These are phyloP conservation scores for Hozukius guyotensis DNA, from an alignment of 2,797 vertebrate genomes.

Conservation along the genomic window DNA sequence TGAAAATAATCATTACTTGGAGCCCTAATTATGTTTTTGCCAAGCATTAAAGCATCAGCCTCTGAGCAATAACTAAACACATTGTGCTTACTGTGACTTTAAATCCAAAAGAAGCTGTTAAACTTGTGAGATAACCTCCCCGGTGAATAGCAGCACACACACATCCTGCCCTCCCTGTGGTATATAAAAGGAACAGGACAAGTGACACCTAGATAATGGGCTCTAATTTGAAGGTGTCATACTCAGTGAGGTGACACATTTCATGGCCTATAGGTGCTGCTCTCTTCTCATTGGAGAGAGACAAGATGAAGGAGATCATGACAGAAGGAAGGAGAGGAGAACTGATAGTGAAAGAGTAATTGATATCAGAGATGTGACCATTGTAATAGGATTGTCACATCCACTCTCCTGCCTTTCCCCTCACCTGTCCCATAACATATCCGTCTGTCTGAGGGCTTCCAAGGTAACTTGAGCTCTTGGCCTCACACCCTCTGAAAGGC, in stretches of 20 bases:
- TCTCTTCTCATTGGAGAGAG: slow-evolving; percentile 31
- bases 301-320: slow-evolving; percentile 37
- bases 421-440: slow-evolving; percentile 79
- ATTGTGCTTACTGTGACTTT: background rate
- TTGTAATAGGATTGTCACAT: slow-evolving; percentile 86
- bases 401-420: slow-evolving; percentile 39
- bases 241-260: slow-evolving; percentile 81
- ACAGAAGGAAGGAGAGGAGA: slow-evolving; percentile 62
- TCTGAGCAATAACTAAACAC: background rate
- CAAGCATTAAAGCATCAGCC: background rate
- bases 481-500: slow-evolving; percentile 39
- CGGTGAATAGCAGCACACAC: slow-evolving; percentile 4
- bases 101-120: slow-evolving; percentile 1
- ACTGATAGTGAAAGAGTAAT: slow-evolving; percentile 87
- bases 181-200: slow-evolving; percentile 82
- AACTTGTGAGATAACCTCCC: slow-evolving; percentile 14
- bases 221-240: slow-evolving; percentile 87
- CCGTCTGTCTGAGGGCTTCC: slow-evolving; percentile 53
- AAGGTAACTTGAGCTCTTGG: slow-evolving; percentile 52
- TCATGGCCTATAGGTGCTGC: slow-evolving; percentile 75
- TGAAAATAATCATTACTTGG: background rate
- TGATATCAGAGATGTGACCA: slow-evolving; percentile 84
- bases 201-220: slow-evolving; percentile 88
- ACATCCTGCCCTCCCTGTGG: slow-evolving; percentile 39
- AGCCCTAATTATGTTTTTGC: background rate